Evolutionary conservation across 2,113 vertebrate species (phyloP).

Genomic region (Cacatua alba): DNA sequence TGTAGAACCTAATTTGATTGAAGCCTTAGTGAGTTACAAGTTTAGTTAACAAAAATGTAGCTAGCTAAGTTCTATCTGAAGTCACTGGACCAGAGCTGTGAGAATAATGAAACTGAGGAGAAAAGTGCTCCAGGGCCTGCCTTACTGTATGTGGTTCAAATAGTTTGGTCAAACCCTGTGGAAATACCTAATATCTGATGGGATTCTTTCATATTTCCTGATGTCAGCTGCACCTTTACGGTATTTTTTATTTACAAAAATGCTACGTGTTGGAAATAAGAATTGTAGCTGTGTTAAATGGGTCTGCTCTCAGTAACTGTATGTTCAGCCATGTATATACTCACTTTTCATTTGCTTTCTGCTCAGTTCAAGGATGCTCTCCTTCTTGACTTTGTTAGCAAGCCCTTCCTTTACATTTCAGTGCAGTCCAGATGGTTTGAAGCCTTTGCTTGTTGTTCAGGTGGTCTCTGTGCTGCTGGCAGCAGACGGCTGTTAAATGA

Average conservation of each 20-base stretch:
- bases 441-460: constrained; percentile 23
- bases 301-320: neutral
- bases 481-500: constrained; percentile 41
- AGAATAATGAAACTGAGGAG: neutral
- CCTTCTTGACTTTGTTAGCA: neutral
- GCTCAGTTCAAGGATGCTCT: neutral
- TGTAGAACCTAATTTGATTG: neutral
- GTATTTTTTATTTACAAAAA: neutral
- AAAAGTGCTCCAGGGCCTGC: neutral
- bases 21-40: neutral
- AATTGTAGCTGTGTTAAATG: neutral
- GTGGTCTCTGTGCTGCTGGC: constrained; percentile 45
- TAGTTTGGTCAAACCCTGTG: neutral
- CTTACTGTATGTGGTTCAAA: neutral
- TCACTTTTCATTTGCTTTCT: constrained; percentile 51
- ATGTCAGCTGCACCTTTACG: neutral
- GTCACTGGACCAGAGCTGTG: neutral
- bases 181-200: neutral
- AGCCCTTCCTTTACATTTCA: neutral
- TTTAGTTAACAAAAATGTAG: neutral
- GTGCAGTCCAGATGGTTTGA: neutral
- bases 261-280: neutral
- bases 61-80: neutral
- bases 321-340: neutral
- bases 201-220: neutral